Evolutionary conservation across 2,888 invertebrate genomes (phyloP), one percentile per base, ranked within the genome.

Genomic region (Helleia helle): DNA sequence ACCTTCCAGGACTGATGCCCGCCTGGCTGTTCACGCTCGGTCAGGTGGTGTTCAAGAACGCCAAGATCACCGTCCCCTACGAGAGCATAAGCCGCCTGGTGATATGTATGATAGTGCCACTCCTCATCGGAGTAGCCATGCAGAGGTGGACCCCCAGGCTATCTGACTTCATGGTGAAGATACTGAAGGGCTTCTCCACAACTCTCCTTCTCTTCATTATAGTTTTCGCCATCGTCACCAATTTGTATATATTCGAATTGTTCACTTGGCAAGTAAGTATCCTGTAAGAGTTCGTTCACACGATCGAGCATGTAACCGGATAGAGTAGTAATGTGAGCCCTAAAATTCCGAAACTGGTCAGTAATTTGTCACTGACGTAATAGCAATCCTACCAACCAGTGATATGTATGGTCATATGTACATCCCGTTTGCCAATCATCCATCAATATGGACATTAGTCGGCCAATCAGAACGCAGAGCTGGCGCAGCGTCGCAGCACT

Each of bases 21-120:
- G 62, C 94, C 1, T 97, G 97, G 97, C 81, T 96, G 5, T 94
- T 96, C 65, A 94, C 95, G 0, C 84, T 97, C 30, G 97, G 97
- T 0, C 88, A 87, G 55, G 67, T 86, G 29, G 93, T 95, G 43
- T 94, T 95, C 71, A 76, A 87, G 2, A 86, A 90, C 37, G 92
- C 90, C 0, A 81, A 90, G 36, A 86, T 96, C 27, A 79, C 73
- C 38, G 91, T 96, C 4, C 97, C 97, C 0, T 96, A 95, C 65
- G 48, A 59, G 0, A 91, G 91, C 41, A 93, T 97, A 41, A 89
- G 89, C 0, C 87, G 84, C 0, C 91, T 94, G 56, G 91, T 95
- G 0, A 60, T 90, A 0, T 90, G 91, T 0, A 86, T 97, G 2
- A 67, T 96, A 1, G 77, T 96, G 13, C 97, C 97, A 0, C 68